Percentiles rank a stretch among this genome's conserved stretches.
Evolutionary conservation across 2,113 vertebrate genomes (phyloP).

Genomic region (Lichenostomus cassidix): DNA sequence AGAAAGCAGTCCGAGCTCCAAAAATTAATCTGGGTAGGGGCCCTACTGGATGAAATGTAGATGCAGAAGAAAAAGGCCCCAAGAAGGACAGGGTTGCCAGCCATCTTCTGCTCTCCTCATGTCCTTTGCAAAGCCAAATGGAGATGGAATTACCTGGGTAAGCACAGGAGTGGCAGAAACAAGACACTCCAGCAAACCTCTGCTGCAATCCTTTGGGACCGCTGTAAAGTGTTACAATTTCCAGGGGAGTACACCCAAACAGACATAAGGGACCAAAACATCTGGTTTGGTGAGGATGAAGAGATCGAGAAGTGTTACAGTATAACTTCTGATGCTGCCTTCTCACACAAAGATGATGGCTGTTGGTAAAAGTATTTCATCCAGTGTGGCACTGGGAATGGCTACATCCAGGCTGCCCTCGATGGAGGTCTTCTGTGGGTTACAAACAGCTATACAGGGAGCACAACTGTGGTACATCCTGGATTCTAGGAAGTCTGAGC

Average conservation of each 20-base stretch:
- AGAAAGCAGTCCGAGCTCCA: background rate
- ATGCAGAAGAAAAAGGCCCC: background rate
- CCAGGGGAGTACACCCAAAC: background rate
- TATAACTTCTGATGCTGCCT: accelerated
- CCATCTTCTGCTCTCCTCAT: background rate
- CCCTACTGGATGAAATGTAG: accelerated
- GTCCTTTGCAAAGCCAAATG: background rate
- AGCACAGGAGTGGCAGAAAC: background rate
- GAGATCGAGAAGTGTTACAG: background rate
- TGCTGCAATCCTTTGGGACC: background rate
- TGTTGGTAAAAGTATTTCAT: background rate
- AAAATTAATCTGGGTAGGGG: background rate
- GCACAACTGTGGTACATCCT: background rate
- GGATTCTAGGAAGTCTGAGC: background rate
- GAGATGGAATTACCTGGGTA: background rate
- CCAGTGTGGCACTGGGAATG: accelerated
- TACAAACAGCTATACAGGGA: background rate
- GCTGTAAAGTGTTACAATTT: background rate
- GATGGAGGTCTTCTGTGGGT: accelerated
- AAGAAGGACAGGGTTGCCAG: background rate
- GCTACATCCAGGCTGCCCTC: background rate
- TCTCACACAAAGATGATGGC: background rate
- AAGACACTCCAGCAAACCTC: background rate
- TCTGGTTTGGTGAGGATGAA: background rate
- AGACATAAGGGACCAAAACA: background rate